phyloP scores from a whole-genome alignment of 2,888 invertebrate genomes.

The Cylindroiulus punctatus region DNA sequence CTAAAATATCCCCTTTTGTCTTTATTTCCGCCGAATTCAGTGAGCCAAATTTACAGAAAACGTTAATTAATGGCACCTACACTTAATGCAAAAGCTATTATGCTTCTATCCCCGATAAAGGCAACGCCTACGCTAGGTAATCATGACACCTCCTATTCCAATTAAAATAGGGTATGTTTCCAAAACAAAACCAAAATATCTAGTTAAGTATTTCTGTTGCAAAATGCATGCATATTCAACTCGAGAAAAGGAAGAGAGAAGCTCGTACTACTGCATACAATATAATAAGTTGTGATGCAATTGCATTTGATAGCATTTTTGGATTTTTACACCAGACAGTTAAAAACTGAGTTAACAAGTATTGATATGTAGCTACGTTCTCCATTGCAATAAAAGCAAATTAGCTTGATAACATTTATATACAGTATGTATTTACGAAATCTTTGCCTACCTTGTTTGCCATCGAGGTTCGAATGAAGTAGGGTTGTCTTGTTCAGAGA shows the following conservation, averaged over 20 bases:
- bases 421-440: background rate
- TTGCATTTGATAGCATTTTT: background rate
- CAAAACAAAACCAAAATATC: background rate
- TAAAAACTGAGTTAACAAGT: too few relatives aligned
- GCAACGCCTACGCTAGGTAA: constrained; percentile 25
- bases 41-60: constrained; percentile 1
- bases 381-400: too few relatives aligned
- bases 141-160: background rate
- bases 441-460: constrained; percentile 65
- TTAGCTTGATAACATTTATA: background rate
- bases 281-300: background rate
- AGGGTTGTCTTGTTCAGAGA: constrained; percentile 86
- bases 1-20: background rate
- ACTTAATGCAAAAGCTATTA: constrained; percentile 33
- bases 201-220: background rate
- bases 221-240: too few relatives aligned
- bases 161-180: background rate
- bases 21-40: background rate
- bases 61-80: constrained; percentile 2
- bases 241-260: too few relatives aligned
- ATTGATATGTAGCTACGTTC: too few relatives aligned
- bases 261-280: too few relatives aligned
- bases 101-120: constrained; percentile 1
- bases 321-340: background rate
- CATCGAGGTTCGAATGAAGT: constrained; percentile 75